Evolutionary conservation across 2,888 invertebrate genomes (phyloP).

Genomic region (Oegoconia quadripuncta): DNA sequence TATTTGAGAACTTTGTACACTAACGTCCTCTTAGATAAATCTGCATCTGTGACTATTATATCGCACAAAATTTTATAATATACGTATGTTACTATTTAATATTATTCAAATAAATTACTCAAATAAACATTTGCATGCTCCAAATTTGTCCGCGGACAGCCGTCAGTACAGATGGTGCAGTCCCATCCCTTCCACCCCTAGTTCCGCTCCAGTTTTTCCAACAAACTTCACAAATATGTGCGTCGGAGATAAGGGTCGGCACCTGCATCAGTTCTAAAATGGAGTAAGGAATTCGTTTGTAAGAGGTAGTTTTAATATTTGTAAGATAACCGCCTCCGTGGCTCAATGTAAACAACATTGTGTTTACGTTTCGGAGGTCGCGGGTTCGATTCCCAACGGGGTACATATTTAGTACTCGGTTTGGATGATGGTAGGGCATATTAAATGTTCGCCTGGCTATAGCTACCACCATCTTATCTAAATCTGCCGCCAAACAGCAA

Average conservation of each 20-base stretch:
- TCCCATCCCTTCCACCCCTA: conserved; percentile 33
- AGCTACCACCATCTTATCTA: no score
- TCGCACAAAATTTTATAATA: neutral
- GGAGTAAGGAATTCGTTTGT: neutral
- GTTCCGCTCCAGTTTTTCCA: conserved; percentile 45
- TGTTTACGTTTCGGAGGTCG: no score
- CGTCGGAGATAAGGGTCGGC: conserved; percentile 61
- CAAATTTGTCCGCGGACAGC: conserved; percentile 23
- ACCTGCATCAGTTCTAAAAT: conserved; percentile 53
- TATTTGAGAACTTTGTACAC: no score
- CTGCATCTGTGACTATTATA: neutral
- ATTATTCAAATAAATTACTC: conserved; percentile 18
- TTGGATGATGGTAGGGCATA: no score
- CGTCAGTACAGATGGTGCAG: conserved; percentile 42
- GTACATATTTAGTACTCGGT: no score
- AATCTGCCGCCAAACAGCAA: no score
- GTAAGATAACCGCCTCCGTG: no score
- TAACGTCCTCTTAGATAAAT: no score
- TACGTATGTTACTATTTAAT: neutral
- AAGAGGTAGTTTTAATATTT: no score
- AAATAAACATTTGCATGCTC: conserved; percentile 41
- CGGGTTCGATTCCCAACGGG: no score
- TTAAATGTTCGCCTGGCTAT: no score
- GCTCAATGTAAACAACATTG: no score
- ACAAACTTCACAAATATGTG: conserved; percentile 63